Evolutionary conservation across 2,113 vertebrate species (phyloP), one percentile per base, ranked within the genome.

Genomic region (Benitochromis conjunctus): DNA sequence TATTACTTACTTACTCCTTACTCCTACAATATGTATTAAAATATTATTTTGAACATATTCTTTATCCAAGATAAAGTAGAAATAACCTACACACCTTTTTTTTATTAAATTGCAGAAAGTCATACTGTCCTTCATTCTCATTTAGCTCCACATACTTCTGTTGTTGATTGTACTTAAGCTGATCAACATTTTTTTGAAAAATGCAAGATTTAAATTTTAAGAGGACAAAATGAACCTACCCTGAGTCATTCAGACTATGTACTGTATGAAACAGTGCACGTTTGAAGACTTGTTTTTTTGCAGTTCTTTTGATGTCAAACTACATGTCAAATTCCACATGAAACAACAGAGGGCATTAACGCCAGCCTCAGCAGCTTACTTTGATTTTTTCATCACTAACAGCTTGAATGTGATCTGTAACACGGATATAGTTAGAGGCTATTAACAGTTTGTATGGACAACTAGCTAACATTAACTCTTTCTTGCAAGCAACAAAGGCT

Each of bases 171-270:
- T 38, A 64, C 4, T 64, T 38, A 36, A 64, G 6, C 19, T 38
- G 60, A 64, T 18, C 34, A 64, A n/a, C 34, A 64, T 64, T 64
- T 64, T 38, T 64, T 9, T 36, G 58, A 36, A 62, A 62, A 62
- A 62, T 62, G 5, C 58, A 62, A 36, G 31, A n/a, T 5, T 62
- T 18, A 62, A n/a, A 62, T 36, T n/a, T 62, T 62, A 2, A 12
- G 58, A 62, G 0, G 31, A 62, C 31, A 36, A n/a, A 36, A 62
- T 62, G 36, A 62, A 36, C 58, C 31, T 36, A n/a, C 31, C 9
- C 9, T 0, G 58, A n/a, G 31, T 36, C 0, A 62, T 9, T 62
- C 58, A 31, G 29, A 31, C 29, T 31, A 62, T 0, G 31, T 18
- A 62, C 18, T 62, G 19, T 36, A 62, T 36, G 6, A 62, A 62